phyloP scores from a whole-genome alignment of 2,888 invertebrate species.

The Endotricha flammealis region DNA sequence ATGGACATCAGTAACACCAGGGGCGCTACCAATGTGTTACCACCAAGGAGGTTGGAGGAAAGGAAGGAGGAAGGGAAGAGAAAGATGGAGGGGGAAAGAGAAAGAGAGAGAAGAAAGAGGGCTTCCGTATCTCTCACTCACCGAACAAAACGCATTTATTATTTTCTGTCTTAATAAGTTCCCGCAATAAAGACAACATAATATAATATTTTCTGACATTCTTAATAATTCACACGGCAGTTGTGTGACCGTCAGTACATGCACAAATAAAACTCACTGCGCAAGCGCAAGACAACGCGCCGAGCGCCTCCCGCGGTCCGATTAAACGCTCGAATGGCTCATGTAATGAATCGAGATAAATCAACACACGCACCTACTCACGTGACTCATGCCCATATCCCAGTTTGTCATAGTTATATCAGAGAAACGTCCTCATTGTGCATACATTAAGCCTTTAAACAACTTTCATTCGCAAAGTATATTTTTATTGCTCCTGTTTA shows the following conservation, averaged over 20 bases:
- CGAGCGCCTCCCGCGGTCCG: conserved; percentile 42
- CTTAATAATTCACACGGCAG: conserved; percentile 11
- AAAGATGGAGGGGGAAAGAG: too few species aligned
- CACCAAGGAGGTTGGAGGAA: too few species aligned
- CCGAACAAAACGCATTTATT: too few species aligned
- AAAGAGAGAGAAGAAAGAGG: too few species aligned
- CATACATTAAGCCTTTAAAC: conserved; percentile 5
- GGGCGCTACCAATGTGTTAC: too few species aligned
- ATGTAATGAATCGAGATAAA: conserved; percentile 70
- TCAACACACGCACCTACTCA: conserved; percentile 56
- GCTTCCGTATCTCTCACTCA: too few species aligned
- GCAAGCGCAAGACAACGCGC: conserved; percentile 28
- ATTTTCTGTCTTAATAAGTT: too few species aligned
- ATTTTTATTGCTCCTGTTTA: too few species aligned
- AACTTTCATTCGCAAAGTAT: too few species aligned
- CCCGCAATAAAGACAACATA: too few species aligned
- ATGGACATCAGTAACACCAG: too few species aligned
- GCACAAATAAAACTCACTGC: conserved; percentile 37
- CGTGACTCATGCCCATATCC: conserved; percentile 42
- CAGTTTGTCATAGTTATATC: conserved; percentile 11
- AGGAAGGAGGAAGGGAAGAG: too few species aligned
- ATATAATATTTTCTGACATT: background rate
- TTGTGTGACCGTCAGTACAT: conserved; percentile 33
- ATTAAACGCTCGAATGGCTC: conserved; percentile 52
- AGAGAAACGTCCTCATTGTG: background rate